Conservation (phyloP, 2,113 vertebrate genomes). For the Heterocephalus glaber region DNA sequence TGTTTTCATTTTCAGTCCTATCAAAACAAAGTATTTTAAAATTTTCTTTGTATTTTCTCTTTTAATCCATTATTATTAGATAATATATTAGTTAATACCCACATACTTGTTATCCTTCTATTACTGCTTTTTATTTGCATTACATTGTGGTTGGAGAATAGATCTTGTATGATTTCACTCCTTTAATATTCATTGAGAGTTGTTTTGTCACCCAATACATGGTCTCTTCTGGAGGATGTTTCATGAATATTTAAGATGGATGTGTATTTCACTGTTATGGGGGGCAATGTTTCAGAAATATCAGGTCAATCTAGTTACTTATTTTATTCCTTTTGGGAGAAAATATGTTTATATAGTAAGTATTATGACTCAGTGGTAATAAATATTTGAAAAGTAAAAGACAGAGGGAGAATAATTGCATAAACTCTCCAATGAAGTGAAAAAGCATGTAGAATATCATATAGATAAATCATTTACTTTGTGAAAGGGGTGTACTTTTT, state of each 20-base stretch:
- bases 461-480: neutral
- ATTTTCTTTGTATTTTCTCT: neutral
- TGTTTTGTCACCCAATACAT: neutral
- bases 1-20: neutral
- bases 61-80: constrained; percentile 18
- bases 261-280: neutral
- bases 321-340: neutral
- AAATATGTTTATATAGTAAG: neutral
- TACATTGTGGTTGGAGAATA: neutral
- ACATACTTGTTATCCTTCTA: neutral
- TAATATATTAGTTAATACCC: neutral
- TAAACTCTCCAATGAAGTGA: neutral
- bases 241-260: neutral
- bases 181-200: neutral
- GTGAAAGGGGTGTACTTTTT: neutral
- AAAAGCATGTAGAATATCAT: neutral
- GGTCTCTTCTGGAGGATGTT: neutral
- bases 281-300: neutral
- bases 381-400: neutral
- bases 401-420: neutral
- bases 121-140: neutral
- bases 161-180: neutral
- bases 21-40: neutral
- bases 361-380: neutral
- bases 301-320: neutral